Base-by-base conservation (phyloP, 2,113 vertebrate genomes). In the Helogale parvula region DNA sequence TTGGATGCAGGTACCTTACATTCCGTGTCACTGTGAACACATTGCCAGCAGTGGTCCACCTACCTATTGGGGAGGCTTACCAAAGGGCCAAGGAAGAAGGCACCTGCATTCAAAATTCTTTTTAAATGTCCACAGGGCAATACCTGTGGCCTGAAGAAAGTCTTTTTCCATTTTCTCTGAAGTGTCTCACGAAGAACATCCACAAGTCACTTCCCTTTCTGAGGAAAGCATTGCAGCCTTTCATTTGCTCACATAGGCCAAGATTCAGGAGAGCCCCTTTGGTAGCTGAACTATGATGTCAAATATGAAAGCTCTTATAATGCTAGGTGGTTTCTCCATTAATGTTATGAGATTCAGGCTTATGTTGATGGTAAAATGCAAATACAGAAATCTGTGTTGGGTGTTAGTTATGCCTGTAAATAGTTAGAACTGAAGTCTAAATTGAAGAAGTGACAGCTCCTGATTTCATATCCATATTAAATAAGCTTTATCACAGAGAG, bases 331-430 rank as follows among this genome's bases (percentile, higher is more conserved):
- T 88, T 35, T 97, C 93, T 94, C 25, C 47, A 50, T 82, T 92
- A 92, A 84, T 93, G 77, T 93, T 89, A 87, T 9, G 66, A 96
- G 65, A 95, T 86, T 91, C 91, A 87, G 89, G 41, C 79, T 86
- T 52, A 23, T 93, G 85, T 96, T 96, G 88, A 38, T 95, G 94
- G 12, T 95, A 87, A 96, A 96, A 97, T 97, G 88, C 93, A 98
- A 94, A 97, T 95, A 35, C 2, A 82, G 84, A 94, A 79, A 71
- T 95, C 81, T 95, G 66, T 96, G 68, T 96, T 82, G 72, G 60
- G 52, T 63, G 66, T 79, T 94, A 74, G 87, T 57, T 96, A 96
- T 95, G 35, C 77, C 52, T 97, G 81, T 92, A 93, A 96, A 76
- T 90, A 91, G 84, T 97, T 29, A 96, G 65, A 97, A 95, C 54